Evolutionary conservation across 2,888 invertebrate genomes (phyloP).

Genomic region (Xiphydria camelus): DNA sequence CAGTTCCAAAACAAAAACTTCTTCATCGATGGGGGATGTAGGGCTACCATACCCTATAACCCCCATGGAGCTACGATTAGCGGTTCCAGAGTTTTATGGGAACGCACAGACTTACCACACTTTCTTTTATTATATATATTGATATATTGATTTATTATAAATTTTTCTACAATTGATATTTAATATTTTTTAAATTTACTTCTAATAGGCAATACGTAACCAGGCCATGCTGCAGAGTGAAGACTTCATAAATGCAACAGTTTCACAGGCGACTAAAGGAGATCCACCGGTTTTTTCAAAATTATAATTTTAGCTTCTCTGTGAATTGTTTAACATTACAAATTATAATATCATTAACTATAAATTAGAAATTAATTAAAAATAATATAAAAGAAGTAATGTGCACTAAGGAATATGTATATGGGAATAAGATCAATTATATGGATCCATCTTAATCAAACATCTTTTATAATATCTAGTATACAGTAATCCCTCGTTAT

Average conservation of each 20-base stretch:
- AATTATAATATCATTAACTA: slow-evolving; percentile 5
- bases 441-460: background rate
- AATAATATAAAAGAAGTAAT: slow-evolving; percentile 9
- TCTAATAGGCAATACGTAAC: slow-evolving; percentile 76
- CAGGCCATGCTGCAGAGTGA: slow-evolving; percentile 89
- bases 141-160: slow-evolving; percentile 8
- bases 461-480: too few relatives aligned
- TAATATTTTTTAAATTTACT: slow-evolving; percentile 25
- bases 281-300: slow-evolving; percentile 79
- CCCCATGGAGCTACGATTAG: too few relatives aligned
- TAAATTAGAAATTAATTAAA: slow-evolving; percentile 5
- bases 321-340: slow-evolving; percentile 8
- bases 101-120: too few relatives aligned
- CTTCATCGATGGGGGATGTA: too few relatives aligned
- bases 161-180: slow-evolving; percentile 5
- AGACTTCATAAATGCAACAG: slow-evolving; percentile 80
- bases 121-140: slow-evolving; percentile 6
- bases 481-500: too few relatives aligned
- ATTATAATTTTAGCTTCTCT: too few relatives aligned
- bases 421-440: background rate
- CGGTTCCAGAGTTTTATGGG: too few relatives aligned
- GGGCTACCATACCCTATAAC: too few relatives aligned
- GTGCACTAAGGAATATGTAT: slow-evolving; percentile 6
- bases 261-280: slow-evolving; percentile 74
- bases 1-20: too few relatives aligned